Evolutionary conservation across 2,113 vertebrate genomes (phyloP).

Genomic region (Oxyruncus cristatus): DNA sequence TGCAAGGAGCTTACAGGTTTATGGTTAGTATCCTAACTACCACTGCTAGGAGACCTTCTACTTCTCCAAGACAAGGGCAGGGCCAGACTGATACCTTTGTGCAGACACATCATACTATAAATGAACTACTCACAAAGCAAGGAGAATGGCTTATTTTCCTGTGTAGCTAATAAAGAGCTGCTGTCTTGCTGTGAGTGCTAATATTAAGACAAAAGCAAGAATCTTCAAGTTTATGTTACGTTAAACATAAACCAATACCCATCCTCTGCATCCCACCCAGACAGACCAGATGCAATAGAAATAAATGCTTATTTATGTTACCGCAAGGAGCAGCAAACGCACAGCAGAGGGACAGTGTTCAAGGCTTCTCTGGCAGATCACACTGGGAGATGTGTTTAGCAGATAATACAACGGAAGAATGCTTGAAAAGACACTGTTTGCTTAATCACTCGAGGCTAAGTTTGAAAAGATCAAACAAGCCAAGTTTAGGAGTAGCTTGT

Average conservation of each 20-base stretch:
- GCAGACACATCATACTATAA: neutral
- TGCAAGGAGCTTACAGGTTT: neutral
- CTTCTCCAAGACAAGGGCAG: neutral
- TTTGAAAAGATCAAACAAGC: conserved; percentile 33
- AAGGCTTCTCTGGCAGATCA: neutral
- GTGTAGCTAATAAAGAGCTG: neutral
- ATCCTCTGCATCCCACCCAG: conserved; percentile 9
- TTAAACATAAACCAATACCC: neutral
- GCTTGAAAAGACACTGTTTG: neutral
- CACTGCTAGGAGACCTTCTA: neutral
- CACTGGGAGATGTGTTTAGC: neutral
- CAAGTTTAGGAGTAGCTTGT: conserved; percentile 8
- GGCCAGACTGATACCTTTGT: neutral
- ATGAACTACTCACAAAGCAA: neutral
- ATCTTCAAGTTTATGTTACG: neutral
- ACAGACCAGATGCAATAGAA: neutral
- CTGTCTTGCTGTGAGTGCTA: neutral
- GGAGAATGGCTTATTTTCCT: neutral
- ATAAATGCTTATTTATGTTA: neutral
- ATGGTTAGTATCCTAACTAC: neutral
- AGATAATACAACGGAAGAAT: neutral
- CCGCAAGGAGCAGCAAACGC: neutral
- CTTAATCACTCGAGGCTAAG: conserved; percentile 8
- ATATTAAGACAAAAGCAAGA: neutral
- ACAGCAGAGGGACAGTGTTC: neutral